phyloP scores from a whole-genome alignment of 2,888 invertebrate species.

The Eudasyphora cyanicolor region DNA sequence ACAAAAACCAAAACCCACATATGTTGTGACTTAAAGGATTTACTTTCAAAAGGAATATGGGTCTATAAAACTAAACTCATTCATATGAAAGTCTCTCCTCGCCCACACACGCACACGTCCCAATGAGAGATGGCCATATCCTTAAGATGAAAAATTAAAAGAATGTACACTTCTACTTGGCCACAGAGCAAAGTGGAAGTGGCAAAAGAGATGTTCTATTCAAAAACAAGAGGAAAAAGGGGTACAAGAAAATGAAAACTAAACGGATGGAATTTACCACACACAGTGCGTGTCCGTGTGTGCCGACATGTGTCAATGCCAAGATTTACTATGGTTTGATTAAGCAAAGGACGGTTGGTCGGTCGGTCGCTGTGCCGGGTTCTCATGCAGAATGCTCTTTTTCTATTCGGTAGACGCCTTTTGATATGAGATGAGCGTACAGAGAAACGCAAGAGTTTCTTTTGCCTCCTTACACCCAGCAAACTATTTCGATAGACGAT shows the following conservation, averaged over 20 bases:
- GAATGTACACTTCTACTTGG: constrained; percentile 20
- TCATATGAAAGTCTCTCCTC: background rate
- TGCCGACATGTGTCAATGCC: constrained; percentile 39
- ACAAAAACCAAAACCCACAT: constrained; percentile 45
- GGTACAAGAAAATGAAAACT: background rate
- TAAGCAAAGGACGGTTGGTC: constrained; percentile 51
- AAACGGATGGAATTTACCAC: background rate
- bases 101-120: background rate
- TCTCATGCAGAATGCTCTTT: constrained; percentile 32
- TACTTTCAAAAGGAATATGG: constrained; percentile 19
- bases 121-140: constrained; percentile 8
- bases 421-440: background rate
- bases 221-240: background rate
- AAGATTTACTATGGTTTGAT: constrained; percentile 54
- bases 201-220: background rate
- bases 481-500: background rate
- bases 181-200: background rate
- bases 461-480: background rate
- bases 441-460: background rate
- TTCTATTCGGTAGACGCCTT: background rate
- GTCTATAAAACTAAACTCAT: background rate
- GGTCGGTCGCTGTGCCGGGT: too few species aligned
- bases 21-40: constrained; percentile 60
- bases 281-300: background rate
- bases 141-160: constrained; percentile 54